Conservation (phyloP, 2,797 vertebrate genomes). For the Sciurus vulgaris region DNA sequence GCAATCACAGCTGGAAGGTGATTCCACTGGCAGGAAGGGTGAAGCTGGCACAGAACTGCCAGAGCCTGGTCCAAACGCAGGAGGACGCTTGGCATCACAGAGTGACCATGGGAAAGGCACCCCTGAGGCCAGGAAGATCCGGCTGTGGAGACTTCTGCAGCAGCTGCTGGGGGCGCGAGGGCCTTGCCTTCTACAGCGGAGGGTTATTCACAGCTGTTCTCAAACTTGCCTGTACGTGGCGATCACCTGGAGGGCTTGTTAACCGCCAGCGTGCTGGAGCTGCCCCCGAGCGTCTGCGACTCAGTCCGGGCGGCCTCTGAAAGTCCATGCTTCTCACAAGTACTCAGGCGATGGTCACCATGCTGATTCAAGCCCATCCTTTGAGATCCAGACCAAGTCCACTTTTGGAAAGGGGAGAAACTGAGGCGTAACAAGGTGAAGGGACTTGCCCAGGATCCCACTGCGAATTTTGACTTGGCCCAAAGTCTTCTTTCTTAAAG, state of each 20-base stretch:
- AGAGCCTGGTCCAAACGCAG: background rate
- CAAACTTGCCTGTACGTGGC: background rate
- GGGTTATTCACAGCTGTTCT: background rate
- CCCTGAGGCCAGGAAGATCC: background rate
- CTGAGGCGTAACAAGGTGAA: background rate
- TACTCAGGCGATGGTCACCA: background rate
- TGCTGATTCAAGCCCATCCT: background rate
- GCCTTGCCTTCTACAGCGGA: background rate
- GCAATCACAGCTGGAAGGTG: background rate
- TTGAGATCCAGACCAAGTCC: background rate
- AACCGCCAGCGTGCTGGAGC: background rate
- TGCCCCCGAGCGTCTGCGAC: background rate
- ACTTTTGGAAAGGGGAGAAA: conserved; percentile 18
- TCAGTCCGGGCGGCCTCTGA: background rate
- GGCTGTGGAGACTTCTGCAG: background rate
- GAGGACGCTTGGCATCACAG: background rate
- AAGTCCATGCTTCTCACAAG: background rate
- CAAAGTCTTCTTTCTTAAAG: background rate
- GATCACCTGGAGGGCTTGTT: background rate
- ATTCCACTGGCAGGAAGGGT: background rate
- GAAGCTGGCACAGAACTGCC: background rate
- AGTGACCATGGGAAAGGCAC: background rate
- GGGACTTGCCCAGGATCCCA: background rate
- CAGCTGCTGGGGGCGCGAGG: background rate
- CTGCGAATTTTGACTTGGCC: background rate